A percentile compares a stretch with the other conserved stretches of the same genome.
These are phyloP conservation scores for Sycophila texana DNA, from an alignment of 2,888 invertebrate species.

Conservation along the genomic window DNA sequence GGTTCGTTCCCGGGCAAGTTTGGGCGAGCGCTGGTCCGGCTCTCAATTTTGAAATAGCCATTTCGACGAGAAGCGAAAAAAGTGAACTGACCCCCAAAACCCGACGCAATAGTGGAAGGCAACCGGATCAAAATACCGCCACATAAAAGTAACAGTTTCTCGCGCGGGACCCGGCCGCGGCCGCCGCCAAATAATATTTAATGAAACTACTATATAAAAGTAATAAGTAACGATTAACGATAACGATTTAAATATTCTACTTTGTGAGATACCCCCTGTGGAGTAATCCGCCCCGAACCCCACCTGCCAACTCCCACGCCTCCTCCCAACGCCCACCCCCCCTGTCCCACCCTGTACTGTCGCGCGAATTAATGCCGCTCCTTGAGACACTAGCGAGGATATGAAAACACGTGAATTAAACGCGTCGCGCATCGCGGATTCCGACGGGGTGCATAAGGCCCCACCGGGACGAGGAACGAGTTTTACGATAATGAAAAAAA, in stretches of 20 bases:
- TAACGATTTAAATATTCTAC: constrained; percentile 60
- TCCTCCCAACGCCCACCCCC: constrained; percentile 49
- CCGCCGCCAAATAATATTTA: constrained; percentile 64
- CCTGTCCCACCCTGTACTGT: constrained; percentile 20
- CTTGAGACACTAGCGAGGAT: constrained; percentile 25
- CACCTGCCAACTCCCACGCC: constrained; percentile 48
- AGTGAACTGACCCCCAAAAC: constrained; percentile 82
- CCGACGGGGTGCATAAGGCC: constrained; percentile 72
- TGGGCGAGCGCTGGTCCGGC: constrained; percentile 77
- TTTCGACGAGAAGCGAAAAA: constrained; percentile 76
- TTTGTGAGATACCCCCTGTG: constrained; percentile 48
- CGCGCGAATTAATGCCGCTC: no score
- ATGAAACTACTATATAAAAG: constrained; percentile 51
- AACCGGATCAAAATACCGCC: constrained; percentile 76
- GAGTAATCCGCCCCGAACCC: constrained; percentile 44
- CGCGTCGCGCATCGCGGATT: constrained; percentile 45
- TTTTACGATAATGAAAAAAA: constrained; percentile 58
- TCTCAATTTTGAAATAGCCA: constrained; percentile 87
- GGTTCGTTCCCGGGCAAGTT: constrained; percentile 71
- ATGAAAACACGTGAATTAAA: constrained; percentile 28
- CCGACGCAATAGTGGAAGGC: constrained; percentile 85
- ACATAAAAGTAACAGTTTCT: constrained; percentile 75
- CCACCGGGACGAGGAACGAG: constrained; percentile 57
- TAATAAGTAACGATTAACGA: constrained; percentile 47
- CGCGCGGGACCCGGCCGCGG: constrained; percentile 74